Conservation (phyloP, 2,888 invertebrate genomes). For the Tetranychus truncatus region DNA sequence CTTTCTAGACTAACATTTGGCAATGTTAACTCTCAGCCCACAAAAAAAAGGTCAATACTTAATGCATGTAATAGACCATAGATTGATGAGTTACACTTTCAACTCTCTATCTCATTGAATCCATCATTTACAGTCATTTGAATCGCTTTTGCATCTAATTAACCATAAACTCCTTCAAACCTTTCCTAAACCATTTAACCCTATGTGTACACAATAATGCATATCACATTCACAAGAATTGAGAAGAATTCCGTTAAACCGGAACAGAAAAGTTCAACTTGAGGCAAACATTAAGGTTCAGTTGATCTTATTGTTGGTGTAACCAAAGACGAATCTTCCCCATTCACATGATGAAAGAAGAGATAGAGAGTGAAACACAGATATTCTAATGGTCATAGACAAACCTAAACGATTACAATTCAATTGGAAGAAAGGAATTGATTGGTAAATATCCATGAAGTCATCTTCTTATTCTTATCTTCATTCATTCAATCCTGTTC, state of each 20-base stretch:
- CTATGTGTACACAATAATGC: neutral
- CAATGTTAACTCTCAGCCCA: too few relatives aligned
- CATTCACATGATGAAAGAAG: neutral
- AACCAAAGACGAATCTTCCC: neutral
- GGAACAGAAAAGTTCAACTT: neutral
- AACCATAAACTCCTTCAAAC: too few relatives aligned
- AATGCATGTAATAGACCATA: too few relatives aligned
- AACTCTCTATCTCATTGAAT: too few relatives aligned
- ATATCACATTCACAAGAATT: neutral
- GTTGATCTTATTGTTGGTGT: neutral
- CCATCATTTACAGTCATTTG: too few relatives aligned
- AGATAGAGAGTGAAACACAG: neutral
- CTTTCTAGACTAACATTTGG: too few relatives aligned
- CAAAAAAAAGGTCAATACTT: too few relatives aligned
- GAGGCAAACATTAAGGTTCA: neutral
- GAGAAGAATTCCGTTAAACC: neutral
- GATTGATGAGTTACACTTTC: too few relatives aligned
- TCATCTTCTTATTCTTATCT: neutral
- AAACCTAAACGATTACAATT: neutral
- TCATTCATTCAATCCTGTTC: neutral
- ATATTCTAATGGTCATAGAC: neutral
- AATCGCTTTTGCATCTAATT: too few relatives aligned
- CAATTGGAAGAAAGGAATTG: neutral
- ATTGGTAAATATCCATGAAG: neutral
- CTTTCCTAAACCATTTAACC: too few relatives aligned